Evolutionary conservation across 2,797 vertebrate species (phyloP).

Genomic region (Limnodromus scolopaceus): DNA sequence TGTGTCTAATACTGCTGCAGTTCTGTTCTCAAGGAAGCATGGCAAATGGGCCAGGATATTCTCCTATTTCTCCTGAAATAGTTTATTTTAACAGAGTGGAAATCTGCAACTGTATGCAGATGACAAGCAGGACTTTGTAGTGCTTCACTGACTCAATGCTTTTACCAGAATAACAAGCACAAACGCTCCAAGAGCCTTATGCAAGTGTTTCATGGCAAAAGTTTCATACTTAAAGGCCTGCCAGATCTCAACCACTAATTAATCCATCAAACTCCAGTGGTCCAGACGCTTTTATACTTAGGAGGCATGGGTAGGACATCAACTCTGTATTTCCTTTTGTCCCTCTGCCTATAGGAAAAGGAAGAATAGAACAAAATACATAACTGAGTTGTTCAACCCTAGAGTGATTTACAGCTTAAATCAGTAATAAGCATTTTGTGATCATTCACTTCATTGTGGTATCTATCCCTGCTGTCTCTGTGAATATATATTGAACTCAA

Average conservation of each 20-base stretch:
- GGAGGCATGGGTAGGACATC: background rate
- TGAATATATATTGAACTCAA: background rate
- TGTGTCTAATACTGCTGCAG: background rate
- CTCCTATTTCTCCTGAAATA: background rate
- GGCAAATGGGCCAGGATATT: background rate
- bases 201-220: background rate
- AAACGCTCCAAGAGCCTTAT: background rate
- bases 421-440: background rate
- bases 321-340: background rate
- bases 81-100: background rate
- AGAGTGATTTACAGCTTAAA: background rate
- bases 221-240: background rate
- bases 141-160: background rate
- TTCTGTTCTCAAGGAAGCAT: background rate
- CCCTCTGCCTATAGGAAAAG: background rate
- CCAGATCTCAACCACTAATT: background rate
- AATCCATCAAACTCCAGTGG: background rate
- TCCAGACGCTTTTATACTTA: background rate
- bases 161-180: background rate
- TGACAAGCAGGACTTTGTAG: background rate
- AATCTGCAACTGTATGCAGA: background rate
- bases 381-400: background rate
- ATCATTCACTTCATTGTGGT: background rate
- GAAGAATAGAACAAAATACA: background rate
- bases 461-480: background rate